Conservation (phyloP, 2,113 vertebrate genomes). For the Antechinus stuartii region DNA sequence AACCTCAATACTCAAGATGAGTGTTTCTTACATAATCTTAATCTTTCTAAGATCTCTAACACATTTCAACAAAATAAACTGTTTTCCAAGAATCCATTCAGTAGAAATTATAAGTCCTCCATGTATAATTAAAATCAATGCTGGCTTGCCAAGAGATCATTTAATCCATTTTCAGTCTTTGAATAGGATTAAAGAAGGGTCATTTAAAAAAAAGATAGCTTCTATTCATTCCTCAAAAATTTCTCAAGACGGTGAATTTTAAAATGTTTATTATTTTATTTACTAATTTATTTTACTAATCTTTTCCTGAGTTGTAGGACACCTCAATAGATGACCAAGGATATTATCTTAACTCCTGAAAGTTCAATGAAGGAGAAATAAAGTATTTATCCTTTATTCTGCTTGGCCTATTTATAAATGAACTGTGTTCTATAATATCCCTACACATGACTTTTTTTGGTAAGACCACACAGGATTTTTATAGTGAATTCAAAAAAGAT, state of each 20-base stretch:
- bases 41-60: constrained; percentile 41
- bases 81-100: constrained; percentile 13
- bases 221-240: constrained; percentile 10
- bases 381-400: constrained; percentile 14
- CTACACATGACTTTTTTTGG: background rate
- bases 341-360: background rate
- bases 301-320: background rate
- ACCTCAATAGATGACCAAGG: background rate
- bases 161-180: background rate
- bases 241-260: constrained; percentile 55
- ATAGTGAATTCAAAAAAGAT: background rate
- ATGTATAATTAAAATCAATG: constrained; percentile 18
- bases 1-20: constrained; percentile 19
- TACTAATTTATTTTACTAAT: constrained; percentile 43
- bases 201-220: constrained; percentile 40
- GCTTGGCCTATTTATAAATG: background rate
- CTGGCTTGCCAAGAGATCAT: constrained; percentile 2
- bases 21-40: constrained; percentile 32
- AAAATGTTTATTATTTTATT: background rate
- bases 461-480: background rate
- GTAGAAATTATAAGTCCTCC: background rate
- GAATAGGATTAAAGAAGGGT: background rate
- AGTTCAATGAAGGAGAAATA: background rate
- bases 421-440: constrained; percentile 18
- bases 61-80: constrained; percentile 39